A percentile compares a stretch with the other conserved stretches of the same genome.
Conservation (phyloP, 2,113 vertebrate genomes). For the Hemiscyllium ocellatum region DNA sequence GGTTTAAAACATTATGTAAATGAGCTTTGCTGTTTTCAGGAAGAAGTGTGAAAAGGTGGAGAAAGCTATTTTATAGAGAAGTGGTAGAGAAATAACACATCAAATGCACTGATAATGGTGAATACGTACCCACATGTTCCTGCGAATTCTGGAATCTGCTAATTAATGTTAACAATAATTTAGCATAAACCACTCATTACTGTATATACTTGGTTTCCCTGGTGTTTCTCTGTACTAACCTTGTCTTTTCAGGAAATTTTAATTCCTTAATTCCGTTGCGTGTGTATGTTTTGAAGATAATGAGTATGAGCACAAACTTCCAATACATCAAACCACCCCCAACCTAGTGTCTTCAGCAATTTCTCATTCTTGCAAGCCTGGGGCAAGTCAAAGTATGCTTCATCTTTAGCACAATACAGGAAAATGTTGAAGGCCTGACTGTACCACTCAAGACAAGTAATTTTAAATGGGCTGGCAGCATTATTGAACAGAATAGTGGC, state of each 20-base stretch:
- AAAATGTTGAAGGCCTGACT: background rate
- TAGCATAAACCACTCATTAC: background rate
- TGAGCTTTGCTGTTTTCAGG: too few relatives aligned
- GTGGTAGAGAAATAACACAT: too few relatives aligned
- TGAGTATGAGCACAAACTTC: background rate
- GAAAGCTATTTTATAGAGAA: too few relatives aligned
- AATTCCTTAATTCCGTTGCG: background rate
- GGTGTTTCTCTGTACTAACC: background rate
- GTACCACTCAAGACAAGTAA: background rate
- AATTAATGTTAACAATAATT: background rate
- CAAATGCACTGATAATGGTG: background rate
- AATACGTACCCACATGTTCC: background rate
- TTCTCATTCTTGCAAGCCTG: background rate
- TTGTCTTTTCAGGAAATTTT: background rate
- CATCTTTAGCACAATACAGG: background rate
- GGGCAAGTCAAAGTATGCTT: background rate
- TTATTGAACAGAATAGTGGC: background rate
- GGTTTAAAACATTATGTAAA: too few relatives aligned
- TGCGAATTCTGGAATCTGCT: background rate
- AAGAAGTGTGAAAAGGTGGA: too few relatives aligned
- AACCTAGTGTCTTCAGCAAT: background rate
- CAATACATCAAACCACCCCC: background rate
- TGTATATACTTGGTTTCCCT: background rate
- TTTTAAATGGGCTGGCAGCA: background rate
- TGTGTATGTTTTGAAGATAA: background rate